Conservation (phyloP, 2,888 invertebrate genomes). For the Crocallis elinguaria region DNA sequence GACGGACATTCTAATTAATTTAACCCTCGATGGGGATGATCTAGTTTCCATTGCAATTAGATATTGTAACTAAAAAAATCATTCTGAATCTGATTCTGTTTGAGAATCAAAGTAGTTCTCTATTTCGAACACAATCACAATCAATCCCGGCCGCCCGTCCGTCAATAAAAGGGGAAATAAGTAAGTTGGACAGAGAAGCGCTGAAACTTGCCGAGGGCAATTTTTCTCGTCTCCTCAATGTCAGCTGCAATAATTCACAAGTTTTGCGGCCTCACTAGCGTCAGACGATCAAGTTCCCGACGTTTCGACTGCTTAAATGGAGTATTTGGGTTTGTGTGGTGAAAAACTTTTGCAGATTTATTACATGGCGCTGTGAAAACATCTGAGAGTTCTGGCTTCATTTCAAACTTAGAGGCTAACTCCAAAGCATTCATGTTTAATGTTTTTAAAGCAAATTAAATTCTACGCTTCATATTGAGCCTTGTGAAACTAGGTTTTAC, state of each 20-base stretch:
- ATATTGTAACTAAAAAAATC: no score
- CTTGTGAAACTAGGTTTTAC: no score
- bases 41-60: no score
- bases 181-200: constrained; percentile 53
- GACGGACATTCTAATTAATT: no score
- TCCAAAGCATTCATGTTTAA: no score
- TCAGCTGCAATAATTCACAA: constrained; percentile 71
- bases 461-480: no score
- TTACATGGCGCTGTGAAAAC: background rate
- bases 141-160: constrained; percentile 38
- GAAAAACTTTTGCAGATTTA: constrained; percentile 6
- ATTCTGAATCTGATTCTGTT: no score
- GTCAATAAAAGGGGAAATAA: constrained; percentile 44
- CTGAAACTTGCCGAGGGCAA: constrained; percentile 60
- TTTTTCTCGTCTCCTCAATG: constrained; percentile 72
- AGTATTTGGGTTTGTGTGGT: constrained; percentile 14
- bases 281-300: constrained; percentile 20
- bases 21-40: no score
- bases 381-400: no score
- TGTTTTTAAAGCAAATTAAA: no score
- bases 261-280: constrained; percentile 43
- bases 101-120: background rate
- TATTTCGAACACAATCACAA: constrained; percentile 22
- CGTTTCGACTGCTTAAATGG: constrained; percentile 21
- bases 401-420: no score